Evolutionary conservation across 2,888 invertebrate species (phyloP).

Genomic region (Ganaspis brasiliensis): DNA sequence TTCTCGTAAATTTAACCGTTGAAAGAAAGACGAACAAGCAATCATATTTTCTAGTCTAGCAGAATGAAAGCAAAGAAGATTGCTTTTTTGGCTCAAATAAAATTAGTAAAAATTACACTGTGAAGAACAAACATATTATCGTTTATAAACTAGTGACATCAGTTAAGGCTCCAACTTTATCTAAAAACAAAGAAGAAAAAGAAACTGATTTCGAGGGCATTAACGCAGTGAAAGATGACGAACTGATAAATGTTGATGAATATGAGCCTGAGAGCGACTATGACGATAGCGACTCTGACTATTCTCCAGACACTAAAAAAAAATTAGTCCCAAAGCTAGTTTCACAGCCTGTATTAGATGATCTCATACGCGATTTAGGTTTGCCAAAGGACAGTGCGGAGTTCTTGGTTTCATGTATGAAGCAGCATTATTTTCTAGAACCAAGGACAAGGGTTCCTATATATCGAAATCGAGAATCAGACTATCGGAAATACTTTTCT

Average conservation of each 20-base stretch:
- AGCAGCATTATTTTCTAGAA: slow-evolving; percentile 59
- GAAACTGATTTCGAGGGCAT: slow-evolving; percentile 22
- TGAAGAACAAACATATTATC: slow-evolving; percentile 1
- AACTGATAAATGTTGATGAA: slow-evolving; percentile 17
- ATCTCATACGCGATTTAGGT: slow-evolving; percentile 18
- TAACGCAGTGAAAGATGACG: slow-evolving; percentile 3
- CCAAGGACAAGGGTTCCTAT: slow-evolving; percentile 40
- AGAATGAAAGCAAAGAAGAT: slow-evolving; percentile 1
- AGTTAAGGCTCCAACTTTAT: slow-evolving; percentile 14
- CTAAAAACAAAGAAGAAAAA: slow-evolving; percentile 7
- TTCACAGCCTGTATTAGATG: slow-evolving; percentile 24
- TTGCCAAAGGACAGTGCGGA: slow-evolving; percentile 32
- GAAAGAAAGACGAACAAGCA: slow-evolving; percentile 42
- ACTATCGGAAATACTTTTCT: slow-evolving; percentile 52
- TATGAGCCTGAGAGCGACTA: slow-evolving; percentile 3
- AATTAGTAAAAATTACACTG: background rate
- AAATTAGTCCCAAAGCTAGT: slow-evolving; percentile 5
- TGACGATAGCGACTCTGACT: slow-evolving; percentile 16
- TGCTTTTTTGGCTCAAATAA: slow-evolving; percentile 17
- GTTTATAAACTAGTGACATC: slow-evolving; percentile 3
- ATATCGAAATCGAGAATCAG: slow-evolving; percentile 50
- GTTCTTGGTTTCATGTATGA: slow-evolving; percentile 49
- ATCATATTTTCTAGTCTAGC: slow-evolving; percentile 14
- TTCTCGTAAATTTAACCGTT: slow-evolving; percentile 37
- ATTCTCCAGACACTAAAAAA: slow-evolving; percentile 13